Percentiles rank a stretch among this genome's conserved stretches.
Evolutionary conservation across 2,888 invertebrate species (phyloP).

Genomic region (Cantharis nigra): DNA sequence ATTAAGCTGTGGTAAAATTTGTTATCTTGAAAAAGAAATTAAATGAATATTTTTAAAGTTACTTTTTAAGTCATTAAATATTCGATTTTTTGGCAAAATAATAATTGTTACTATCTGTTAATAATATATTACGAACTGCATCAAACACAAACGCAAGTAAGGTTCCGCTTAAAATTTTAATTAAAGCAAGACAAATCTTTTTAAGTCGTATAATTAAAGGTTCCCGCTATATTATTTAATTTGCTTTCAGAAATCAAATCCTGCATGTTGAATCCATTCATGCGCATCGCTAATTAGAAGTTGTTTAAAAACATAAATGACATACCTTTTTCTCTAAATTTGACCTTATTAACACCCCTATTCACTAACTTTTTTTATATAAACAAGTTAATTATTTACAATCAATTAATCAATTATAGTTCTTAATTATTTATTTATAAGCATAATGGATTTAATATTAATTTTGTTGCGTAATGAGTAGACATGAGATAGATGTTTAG

Average conservation of each 20-base stretch:
- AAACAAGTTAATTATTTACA: background rate
- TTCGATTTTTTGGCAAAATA: background rate
- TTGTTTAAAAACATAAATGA: background rate
- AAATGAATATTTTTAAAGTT: background rate
- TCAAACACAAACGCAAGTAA: background rate
- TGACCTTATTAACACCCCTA: too few relatives aligned
- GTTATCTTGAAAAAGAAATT: background rate
- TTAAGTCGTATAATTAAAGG: background rate
- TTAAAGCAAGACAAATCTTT: background rate
- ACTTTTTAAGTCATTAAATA: background rate
- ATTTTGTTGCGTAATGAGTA: too few relatives aligned
- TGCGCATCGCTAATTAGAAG: background rate
- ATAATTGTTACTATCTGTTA: too few relatives aligned
- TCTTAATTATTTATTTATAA: too few relatives aligned
- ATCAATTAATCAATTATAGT: too few relatives aligned
- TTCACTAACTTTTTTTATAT: too few relatives aligned
- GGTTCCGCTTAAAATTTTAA: background rate
- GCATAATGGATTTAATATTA: too few relatives aligned
- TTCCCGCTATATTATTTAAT: background rate
- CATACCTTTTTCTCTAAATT: background rate
- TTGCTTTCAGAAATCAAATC: background rate
- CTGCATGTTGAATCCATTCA: background rate
- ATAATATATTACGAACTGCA: too few relatives aligned
- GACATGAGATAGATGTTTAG: too few relatives aligned
- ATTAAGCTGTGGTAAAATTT: background rate